Conservation (phyloP, 2,113 vertebrate genomes). For the Alethe castanea region DNA sequence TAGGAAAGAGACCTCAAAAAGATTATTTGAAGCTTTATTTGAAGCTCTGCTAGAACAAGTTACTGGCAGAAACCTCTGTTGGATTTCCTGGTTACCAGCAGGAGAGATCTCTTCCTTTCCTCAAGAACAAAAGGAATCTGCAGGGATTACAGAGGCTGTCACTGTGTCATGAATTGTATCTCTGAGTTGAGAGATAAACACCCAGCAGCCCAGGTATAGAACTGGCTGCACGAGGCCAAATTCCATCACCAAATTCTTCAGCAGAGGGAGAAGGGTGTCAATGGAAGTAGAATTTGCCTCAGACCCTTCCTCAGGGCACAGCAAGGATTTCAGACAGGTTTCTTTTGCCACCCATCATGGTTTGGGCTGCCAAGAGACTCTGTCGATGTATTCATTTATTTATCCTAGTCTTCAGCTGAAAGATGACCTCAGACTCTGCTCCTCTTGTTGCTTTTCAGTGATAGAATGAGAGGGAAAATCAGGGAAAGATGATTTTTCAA, state of each 20-base stretch:
- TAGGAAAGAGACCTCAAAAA: background rate
- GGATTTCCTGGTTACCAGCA: background rate
- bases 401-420: background rate
- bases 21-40: background rate
- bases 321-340: background rate
- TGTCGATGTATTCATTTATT: background rate
- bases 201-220: background rate
- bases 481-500: background rate
- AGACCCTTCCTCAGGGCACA: background rate
- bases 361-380: background rate
- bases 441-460: background rate
- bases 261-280: background rate
- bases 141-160: rapidly evolving
- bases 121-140: background rate
- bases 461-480: background rate
- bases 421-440: background rate
- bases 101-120: background rate
- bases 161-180: rapidly evolving
- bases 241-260: background rate
- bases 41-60: background rate
- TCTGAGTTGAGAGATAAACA: rapidly evolving
- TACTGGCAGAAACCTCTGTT: background rate
- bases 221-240: background rate
- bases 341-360: rapidly evolving
- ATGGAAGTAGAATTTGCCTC: background rate